Percentiles rank a stretch among this genome's conserved stretches.
These are phyloP conservation scores for Margarornis squamiger DNA, from an alignment of 2,797 vertebrate genomes.

Conservation along the genomic window DNA sequence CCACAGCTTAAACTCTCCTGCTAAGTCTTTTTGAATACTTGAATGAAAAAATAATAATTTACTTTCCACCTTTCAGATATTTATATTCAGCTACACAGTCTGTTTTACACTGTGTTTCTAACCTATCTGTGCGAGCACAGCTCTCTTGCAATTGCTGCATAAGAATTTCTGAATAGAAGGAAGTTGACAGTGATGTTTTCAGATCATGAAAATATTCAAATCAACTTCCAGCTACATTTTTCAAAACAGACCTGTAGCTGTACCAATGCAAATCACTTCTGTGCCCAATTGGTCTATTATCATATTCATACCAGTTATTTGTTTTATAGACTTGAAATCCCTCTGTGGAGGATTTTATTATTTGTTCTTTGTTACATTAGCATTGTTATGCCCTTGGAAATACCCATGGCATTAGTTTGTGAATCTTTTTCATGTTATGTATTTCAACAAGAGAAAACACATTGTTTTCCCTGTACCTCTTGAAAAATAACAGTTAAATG, in stretches of 20 bases:
- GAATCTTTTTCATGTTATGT: neutral
- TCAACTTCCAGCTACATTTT: neutral
- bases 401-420: neutral
- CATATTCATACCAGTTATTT: conserved; percentile 53
- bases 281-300: neutral
- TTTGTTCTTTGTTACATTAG: conserved; percentile 44
- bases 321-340: conserved; percentile 27
- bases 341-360: conserved; percentile 20
- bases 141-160: neutral
- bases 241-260: neutral
- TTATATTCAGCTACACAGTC: neutral
- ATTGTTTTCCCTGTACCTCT: neutral
- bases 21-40: neutral
- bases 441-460: neutral
- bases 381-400: conserved; percentile 41
- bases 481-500: neutral
- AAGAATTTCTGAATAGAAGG: neutral
- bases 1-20: neutral
- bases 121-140: neutral
- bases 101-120: neutral
- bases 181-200: neutral
- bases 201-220: neutral
- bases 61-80: neutral
- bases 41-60: neutral
- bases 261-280: conserved; percentile 28